Base-by-base conservation (phyloP, 2,888 invertebrate species). In the Lordiphosa andalusiaca region DNA sequence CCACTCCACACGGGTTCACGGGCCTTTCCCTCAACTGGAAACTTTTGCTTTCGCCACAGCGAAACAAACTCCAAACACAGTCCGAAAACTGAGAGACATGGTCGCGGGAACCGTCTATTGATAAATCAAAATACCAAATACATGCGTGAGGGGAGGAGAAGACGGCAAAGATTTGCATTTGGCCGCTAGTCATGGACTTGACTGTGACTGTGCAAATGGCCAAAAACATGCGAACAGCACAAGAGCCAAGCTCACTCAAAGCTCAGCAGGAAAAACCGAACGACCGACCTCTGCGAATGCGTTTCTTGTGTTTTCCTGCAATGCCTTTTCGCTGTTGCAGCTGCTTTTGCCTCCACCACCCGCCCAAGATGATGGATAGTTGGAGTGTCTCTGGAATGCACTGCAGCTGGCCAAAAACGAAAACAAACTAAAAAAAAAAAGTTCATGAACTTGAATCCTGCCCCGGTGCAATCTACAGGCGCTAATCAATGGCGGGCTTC, bases 111-210 rank as follows among this genome's bases (percentile, higher is more conserved):
- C 57, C 69, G 67, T 71, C 77, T 83, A 83, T 83, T 80, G 80
- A 81, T 81, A 83, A 81, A 81, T 81, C 84, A 81, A 81, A 65
- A 71, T 75, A 72, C 75, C 75, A 78, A 44, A 75, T 74, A 72
- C 62, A 73, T 78, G 75, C 75, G 73, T 78, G 56, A 62, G 58
- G 40, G 19, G 41, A 35, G 48, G 51, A 37, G 38, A 60, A 40
- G 16, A 56, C 6, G 25, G 25, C 25, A 47, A 41, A 69, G 73
- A 85, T 84, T 85, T 80, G 78, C 85, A 83, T 85, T 81, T 78
- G 71, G 65, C 75, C 73, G 68, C 71, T 67, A 71, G 73, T 67
- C 52, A 59, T 50, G 56, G 56, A 55, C 66, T 53, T 58, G 65
- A 51, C 53, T 59, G 36, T 57, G 44, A 35, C 36, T 49, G 59